phyloP scores from a whole-genome alignment of 2,113 vertebrate genomes.

The Synchiropus splendidus region DNA sequence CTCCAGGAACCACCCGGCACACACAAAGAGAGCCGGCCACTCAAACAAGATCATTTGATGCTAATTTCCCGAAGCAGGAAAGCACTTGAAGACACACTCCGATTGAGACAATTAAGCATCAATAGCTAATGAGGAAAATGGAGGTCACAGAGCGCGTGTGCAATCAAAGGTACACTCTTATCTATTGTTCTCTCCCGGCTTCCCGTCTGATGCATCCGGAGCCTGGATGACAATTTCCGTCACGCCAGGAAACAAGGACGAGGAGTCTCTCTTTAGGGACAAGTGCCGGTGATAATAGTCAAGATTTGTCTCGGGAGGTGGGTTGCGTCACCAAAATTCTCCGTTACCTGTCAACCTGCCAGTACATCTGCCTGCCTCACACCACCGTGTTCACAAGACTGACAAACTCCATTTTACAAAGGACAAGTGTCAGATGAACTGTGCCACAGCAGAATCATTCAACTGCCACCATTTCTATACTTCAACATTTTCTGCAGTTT shows the following conservation, averaged over 20 bases:
- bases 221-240: conserved; percentile 24
- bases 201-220: conserved; percentile 24
- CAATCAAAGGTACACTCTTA: conserved; percentile 9
- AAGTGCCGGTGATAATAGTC: conserved; percentile 40
- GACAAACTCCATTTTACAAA: conserved; percentile 32
- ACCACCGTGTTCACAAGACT: conserved; percentile 19
- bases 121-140: conserved; percentile 25
- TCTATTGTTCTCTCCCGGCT: conserved; percentile 26
- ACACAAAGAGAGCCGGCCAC: conserved; percentile 36
- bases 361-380: conserved; percentile 35
- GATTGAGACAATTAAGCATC: conserved; percentile 43
- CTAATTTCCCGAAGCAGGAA: conserved; percentile 62
- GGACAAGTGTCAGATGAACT: conserved; percentile 5
- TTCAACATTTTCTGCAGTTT: conserved; percentile 24
- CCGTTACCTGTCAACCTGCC: conserved; percentile 52
- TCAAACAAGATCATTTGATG: conserved; percentile 57
- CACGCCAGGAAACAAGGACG: conserved; percentile 35
- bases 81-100: conserved; percentile 49
- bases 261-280: conserved; percentile 24
- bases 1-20: conserved; percentile 38
- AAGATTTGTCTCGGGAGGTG: conserved; percentile 34
- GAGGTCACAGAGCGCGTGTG: conserved; percentile 6
- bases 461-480: conserved; percentile 5
- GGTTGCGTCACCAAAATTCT: conserved; percentile 20
- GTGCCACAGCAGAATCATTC: neutral